Evolutionary conservation across 2,113 vertebrate genomes (phyloP).

Genomic region (Nibea albiflora): DNA sequence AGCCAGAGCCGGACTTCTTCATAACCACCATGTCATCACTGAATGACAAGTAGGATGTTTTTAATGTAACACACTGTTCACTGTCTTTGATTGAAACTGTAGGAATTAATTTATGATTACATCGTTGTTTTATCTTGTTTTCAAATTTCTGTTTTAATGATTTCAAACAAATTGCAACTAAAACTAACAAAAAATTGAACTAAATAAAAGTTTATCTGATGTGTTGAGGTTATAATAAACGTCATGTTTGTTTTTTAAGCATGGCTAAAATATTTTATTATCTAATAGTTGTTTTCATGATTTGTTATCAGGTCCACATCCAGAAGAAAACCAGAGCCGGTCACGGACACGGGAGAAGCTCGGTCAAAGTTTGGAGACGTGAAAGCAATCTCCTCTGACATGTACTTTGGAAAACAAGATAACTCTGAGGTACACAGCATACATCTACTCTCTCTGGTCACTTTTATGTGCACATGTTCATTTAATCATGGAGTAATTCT

Average conservation of each 20-base stretch:
- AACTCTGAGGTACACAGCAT: slow-evolving; percentile 84
- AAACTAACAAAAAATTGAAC: too few relatives aligned
- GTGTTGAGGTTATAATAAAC: background rate
- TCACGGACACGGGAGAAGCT: slow-evolving; percentile 85
- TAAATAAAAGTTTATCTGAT: background rate
- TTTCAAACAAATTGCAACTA: background rate
- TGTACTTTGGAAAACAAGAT: slow-evolving; percentile 96
- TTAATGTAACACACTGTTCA: background rate
- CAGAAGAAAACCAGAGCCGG: slow-evolving; percentile 87
- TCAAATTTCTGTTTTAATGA: background rate
- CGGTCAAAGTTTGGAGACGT: slow-evolving; percentile 92
- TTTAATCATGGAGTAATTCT: background rate
- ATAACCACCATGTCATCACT: slow-evolving; percentile 78
- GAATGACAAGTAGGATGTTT: slow-evolving; percentile 86
- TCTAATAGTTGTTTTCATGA: background rate
- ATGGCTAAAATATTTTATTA: background rate
- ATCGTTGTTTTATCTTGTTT: too few relatives aligned
- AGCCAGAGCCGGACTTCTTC: slow-evolving; percentile 82
- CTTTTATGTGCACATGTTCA: background rate
- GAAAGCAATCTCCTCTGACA: slow-evolving; percentile 97
- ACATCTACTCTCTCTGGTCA: background rate
- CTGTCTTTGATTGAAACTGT: background rate
- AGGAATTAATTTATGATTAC: background rate
- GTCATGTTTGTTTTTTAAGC: background rate
- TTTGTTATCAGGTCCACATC: slow-evolving; percentile 80